Evolutionary conservation across 2,113 vertebrate species (phyloP).

Genomic region (Oostethus manadensis): DNA sequence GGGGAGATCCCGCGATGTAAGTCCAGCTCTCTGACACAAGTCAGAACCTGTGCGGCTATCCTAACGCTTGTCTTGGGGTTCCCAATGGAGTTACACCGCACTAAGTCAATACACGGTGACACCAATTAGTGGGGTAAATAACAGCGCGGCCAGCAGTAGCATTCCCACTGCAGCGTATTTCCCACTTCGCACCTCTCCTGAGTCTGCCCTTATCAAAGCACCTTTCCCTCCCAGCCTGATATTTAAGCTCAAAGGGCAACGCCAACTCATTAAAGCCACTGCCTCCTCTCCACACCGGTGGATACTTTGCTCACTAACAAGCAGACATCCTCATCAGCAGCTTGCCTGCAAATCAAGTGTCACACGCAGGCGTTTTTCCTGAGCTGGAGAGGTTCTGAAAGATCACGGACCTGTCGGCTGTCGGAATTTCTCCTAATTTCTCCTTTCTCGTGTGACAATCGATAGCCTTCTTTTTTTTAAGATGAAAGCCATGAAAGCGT

Average conservation of each 20-base stretch:
- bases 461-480: slow-evolving; percentile 23
- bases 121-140: slow-evolving; percentile 63
- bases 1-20: not conserved
- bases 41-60: slow-evolving; percentile 14
- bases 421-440: slow-evolving; percentile 6
- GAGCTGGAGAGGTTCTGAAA: slow-evolving; percentile 15
- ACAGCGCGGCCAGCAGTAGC: slow-evolving; percentile 18
- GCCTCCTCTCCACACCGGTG: slow-evolving; percentile 17
- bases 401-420: slow-evolving; percentile 2
- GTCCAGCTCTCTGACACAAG: not conserved
- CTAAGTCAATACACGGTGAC: slow-evolving; percentile 45
- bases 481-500: slow-evolving; percentile 6
- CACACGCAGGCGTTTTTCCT: slow-evolving; percentile 22
- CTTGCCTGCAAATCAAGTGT: slow-evolving; percentile 20
- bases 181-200: slow-evolving; percentile 26
- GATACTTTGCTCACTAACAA: slow-evolving; percentile 34
- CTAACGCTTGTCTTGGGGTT: slow-evolving; percentile 15
- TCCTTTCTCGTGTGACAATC: slow-evolving; percentile 20
- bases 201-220: slow-evolving; percentile 38
- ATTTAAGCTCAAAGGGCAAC: slow-evolving; percentile 46
- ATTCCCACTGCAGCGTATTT: slow-evolving; percentile 18
- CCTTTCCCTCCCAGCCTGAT: slow-evolving; percentile 39
- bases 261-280: slow-evolving; percentile 28
- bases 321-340: slow-evolving; percentile 23
- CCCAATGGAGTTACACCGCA: slow-evolving; percentile 15